Evolutionary conservation across 2,113 vertebrate species (phyloP).

Genomic region (Xiphophorus maculatus): DNA sequence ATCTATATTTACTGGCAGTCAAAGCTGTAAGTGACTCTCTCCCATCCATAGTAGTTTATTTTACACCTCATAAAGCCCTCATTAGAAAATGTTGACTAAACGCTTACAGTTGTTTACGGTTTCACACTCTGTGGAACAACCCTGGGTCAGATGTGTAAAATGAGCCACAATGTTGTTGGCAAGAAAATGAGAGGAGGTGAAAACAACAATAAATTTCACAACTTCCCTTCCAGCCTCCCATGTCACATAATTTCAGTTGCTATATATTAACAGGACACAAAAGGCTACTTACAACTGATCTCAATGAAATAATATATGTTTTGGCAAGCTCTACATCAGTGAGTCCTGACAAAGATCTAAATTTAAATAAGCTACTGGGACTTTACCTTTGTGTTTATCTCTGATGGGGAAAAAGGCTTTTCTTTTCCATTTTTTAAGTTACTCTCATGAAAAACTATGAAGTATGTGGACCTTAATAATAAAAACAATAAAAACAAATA

Average conservation of each 20-base stretch:
- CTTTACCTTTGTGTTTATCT: neutral
- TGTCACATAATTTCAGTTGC: neutral
- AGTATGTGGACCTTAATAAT: no score
- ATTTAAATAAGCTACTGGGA: neutral
- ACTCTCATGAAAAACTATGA: neutral
- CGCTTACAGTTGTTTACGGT: constrained; percentile 15
- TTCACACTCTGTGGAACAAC: constrained; percentile 14
- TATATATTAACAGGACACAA: neutral
- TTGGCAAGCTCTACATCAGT: neutral
- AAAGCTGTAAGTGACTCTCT: constrained; percentile 4
- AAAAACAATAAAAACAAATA: no score
- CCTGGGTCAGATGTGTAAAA: constrained; percentile 9
- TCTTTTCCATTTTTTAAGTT: constrained; percentile 11
- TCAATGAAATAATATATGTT: neutral
- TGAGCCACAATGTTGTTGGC: constrained; percentile 19
- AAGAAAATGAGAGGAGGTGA: neutral
- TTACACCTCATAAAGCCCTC: neutral
- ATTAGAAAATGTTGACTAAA: constrained; percentile 8
- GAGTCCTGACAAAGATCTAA: neutral
- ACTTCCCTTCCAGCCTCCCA: neutral
- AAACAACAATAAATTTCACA: constrained; percentile 9
- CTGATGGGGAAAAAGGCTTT: neutral
- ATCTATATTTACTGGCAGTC: constrained; percentile 2
- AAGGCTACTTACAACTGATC: neutral
- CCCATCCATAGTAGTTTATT: neutral